These are phyloP conservation scores for Bettongia penicillata DNA, from an alignment of 2,113 vertebrate genomes.

Conservation along the genomic window DNA sequence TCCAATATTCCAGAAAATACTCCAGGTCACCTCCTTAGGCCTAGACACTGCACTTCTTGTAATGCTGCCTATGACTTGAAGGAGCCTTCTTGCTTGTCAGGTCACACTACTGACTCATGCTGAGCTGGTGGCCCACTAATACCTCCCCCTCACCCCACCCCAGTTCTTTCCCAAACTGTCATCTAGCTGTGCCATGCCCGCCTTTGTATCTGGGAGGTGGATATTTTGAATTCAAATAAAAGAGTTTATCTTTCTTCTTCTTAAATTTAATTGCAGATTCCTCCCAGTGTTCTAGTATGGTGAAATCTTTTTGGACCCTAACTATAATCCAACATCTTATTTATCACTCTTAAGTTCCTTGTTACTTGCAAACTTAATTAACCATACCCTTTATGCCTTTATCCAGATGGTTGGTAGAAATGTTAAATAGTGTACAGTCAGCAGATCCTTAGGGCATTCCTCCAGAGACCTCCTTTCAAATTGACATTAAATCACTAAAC, in stretches of 20 bases:
- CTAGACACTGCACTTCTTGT: background rate
- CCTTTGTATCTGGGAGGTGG: background rate
- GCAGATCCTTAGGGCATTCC: background rate
- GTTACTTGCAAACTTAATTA: no score
- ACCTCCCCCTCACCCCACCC: no score
- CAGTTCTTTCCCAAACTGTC: background rate
- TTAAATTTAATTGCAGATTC: background rate
- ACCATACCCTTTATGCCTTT: no score
- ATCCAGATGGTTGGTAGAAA: no score
- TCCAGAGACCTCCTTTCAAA: background rate
- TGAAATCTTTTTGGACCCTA: no score
- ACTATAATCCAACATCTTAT: no score
- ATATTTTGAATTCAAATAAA: background rate
- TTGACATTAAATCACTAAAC: background rate
- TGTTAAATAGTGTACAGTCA: no score
- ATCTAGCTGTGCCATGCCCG: no score
- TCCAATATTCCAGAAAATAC: background rate
- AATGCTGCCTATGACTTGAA: background rate
- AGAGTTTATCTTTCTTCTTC: background rate
- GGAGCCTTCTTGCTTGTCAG: background rate
- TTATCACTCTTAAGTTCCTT: no score
- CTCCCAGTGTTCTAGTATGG: background rate
- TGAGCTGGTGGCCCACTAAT: background rate
- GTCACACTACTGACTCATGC: background rate
- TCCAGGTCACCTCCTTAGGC: background rate